Percentiles rank a stretch among this genome's conserved stretches.
Conservation (phyloP, 2,113 vertebrate genomes). For the Speoplatyrhinus poulsoni region DNA sequence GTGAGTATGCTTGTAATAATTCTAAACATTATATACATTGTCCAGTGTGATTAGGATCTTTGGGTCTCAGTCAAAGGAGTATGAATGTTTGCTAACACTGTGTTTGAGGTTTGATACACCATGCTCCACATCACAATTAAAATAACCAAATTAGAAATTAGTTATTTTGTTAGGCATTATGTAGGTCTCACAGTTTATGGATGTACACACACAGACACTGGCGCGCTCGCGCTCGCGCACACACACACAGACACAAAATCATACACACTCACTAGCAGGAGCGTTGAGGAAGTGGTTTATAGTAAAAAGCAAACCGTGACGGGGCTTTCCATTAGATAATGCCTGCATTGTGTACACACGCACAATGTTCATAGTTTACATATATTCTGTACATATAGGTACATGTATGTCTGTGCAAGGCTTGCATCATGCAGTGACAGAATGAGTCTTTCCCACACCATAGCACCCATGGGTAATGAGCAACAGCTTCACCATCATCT, state of each 20-base stretch:
- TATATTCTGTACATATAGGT: slow-evolving; percentile 19
- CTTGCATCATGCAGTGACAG: slow-evolving; percentile 23
- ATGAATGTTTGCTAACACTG: no score
- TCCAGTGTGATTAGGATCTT: no score
- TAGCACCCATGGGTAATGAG: not conserved
- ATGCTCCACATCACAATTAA: no score
- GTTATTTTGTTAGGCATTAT: no score
- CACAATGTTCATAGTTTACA: not conserved
- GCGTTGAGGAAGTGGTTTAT: not conserved
- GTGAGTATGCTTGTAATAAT: no score
- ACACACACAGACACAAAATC: not conserved
- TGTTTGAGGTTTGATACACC: no score
- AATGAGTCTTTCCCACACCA: slow-evolving; percentile 36
- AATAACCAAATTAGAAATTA: no score
- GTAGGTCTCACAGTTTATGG: no score
- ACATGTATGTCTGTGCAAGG: slow-evolving; percentile 39
- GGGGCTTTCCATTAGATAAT: not conserved
- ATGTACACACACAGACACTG: not conserved
- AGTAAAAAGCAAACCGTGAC: not conserved
- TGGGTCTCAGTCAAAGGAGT: no score
- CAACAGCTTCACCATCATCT: slow-evolving; percentile 22
- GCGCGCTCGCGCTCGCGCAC: not conserved
- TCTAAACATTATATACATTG: no score
- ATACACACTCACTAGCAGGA: not conserved
- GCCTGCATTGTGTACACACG: not conserved